A percentile compares a stretch with the other conserved stretches of the same genome.
phyloP scores from a whole-genome alignment of 2,113 vertebrate genomes.

The Zingel zingel region DNA sequence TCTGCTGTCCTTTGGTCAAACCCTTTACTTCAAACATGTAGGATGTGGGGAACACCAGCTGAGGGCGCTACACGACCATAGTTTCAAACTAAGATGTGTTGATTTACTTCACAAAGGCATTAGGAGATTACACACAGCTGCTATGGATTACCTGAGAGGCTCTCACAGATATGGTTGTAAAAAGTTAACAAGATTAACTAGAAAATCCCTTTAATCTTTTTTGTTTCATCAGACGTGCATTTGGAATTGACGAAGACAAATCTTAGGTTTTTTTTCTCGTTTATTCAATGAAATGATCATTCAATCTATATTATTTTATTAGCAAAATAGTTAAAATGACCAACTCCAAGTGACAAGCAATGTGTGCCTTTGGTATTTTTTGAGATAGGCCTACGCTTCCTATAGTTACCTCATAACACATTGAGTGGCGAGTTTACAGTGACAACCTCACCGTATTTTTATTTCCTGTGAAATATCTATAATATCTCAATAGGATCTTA shows the following conservation, averaged over 20 bases:
- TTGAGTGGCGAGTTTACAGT: not conserved
- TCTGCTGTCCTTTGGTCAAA: too few relatives aligned
- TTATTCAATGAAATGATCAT: not conserved
- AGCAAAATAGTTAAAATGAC: not conserved
- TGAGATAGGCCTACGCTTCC: too few relatives aligned
- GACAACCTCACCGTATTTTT: not conserved
- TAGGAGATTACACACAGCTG: not conserved
- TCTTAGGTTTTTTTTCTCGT: accelerated
- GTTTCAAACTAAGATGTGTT: not conserved
- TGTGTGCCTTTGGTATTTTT: not conserved
- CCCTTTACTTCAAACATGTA: slow-evolving; percentile 13
- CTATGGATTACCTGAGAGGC: slow-evolving; percentile 21
- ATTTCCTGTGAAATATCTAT: not conserved
- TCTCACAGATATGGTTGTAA: slow-evolving; percentile 4
- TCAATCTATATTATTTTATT: not conserved
- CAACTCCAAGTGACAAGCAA: not conserved
- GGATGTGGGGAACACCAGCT: slow-evolving; percentile 4
- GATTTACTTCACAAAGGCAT: not conserved
- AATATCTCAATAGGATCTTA: not conserved
- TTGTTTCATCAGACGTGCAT: slow-evolving; percentile 8
- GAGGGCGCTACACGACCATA: slow-evolving; percentile 44
- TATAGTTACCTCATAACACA: not conserved
- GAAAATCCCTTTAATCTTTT: slow-evolving; percentile 41
- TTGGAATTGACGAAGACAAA: not conserved
- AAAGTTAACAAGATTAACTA: slow-evolving; percentile 45